These are phyloP conservation scores for Hirtodrosophila confusa DNA, from an alignment of 2,888 invertebrate species.

Conservation along the genomic window DNA sequence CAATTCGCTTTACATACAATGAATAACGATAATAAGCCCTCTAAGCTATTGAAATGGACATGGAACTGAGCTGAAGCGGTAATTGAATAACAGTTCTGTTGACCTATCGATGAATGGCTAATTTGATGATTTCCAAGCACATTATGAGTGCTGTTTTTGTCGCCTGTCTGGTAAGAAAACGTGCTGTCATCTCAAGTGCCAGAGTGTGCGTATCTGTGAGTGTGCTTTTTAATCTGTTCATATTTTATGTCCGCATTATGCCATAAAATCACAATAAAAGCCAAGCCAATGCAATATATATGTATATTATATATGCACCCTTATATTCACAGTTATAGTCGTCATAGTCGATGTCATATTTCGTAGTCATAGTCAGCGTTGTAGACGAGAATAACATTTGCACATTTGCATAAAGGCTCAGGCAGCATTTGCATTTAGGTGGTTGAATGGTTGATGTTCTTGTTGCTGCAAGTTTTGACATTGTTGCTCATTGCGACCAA, in stretches of 20 bases:
- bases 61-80: too few species aligned
- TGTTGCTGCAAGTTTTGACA: slow-evolving; percentile 49
- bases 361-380: slow-evolving; percentile 17
- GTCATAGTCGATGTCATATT: too few species aligned
- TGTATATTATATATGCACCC: too few species aligned
- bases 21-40: too few species aligned
- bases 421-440: slow-evolving; percentile 49
- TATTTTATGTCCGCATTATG: slow-evolving; percentile 58
- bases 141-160: neutral
- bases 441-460: slow-evolving; percentile 14
- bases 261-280: slow-evolving; percentile 64
- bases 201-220: neutral
- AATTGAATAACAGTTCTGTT: neutral
- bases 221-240: slow-evolving; percentile 55
- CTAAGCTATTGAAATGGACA: too few species aligned
- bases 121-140: neutral
- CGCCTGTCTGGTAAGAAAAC: neutral
- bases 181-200: neutral
- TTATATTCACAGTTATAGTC: neutral
- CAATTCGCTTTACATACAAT: too few species aligned
- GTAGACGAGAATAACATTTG: slow-evolving; percentile 48
- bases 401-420: slow-evolving; percentile 58
- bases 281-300: slow-evolving; percentile 43
- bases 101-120: neutral
- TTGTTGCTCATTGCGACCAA: slow-evolving; percentile 67